phyloP scores from a whole-genome alignment of 2,888 invertebrate species.

The Ceramica pisi region DNA sequence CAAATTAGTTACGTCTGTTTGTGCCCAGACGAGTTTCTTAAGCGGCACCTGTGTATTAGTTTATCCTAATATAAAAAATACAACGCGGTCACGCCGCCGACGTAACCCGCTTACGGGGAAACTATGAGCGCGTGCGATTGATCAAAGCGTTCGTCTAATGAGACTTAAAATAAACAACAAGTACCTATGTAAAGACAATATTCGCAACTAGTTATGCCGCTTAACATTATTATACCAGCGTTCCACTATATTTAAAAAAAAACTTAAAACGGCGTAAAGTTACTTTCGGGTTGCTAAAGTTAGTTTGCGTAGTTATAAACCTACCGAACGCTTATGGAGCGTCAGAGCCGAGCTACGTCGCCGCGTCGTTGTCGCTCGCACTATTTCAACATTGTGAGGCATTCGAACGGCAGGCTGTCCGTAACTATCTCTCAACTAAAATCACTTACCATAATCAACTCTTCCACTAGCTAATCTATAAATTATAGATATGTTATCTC shows the following conservation, averaged over 20 bases:
- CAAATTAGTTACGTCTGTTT: conserved; percentile 80
- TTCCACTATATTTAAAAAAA: conserved; percentile 26
- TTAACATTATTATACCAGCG: neutral
- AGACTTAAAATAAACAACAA: conserved; percentile 5
- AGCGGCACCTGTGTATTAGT: conserved; percentile 63
- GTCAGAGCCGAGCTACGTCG: conserved; percentile 33
- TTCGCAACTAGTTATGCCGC: neutral
- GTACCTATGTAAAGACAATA: too few species aligned
- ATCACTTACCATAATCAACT: conserved; percentile 73
- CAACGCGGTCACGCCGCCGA: conserved; percentile 31
- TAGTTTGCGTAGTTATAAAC: conserved; percentile 52
- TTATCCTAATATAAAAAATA: conserved; percentile 58
- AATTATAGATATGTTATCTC: conserved; percentile 79
- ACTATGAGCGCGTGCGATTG: conserved; percentile 20
- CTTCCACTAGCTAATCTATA: conserved; percentile 76
- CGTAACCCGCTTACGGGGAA: conserved; percentile 33
- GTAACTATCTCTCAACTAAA: conserved; percentile 67
- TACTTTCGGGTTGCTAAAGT: conserved; percentile 47
- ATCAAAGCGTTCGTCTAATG: neutral
- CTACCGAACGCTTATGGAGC: conserved; percentile 53
- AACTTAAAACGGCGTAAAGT: conserved; percentile 34
- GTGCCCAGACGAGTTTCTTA: conserved; percentile 74
- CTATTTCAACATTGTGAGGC: conserved; percentile 66
- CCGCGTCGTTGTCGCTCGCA: conserved; percentile 30
- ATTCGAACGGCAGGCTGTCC: conserved; percentile 62